phyloP scores from a whole-genome alignment of 2,113 vertebrate genomes.

The Lates calcarifer region DNA sequence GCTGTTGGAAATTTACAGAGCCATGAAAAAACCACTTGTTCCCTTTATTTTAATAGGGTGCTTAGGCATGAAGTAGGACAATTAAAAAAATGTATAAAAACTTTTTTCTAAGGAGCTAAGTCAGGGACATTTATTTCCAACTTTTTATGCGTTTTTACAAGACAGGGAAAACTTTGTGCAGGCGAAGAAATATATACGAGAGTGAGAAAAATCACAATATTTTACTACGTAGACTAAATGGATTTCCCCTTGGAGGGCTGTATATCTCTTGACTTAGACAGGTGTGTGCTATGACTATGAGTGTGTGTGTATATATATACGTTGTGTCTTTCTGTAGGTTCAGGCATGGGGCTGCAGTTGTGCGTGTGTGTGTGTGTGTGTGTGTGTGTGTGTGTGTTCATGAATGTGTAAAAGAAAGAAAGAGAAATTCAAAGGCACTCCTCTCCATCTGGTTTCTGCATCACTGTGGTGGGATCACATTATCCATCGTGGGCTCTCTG shows the following conservation, averaged over 20 bases:
- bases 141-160: constrained; percentile 47
- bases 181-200: constrained; percentile 56
- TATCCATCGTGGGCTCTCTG: constrained; percentile 80
- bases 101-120: neutral
- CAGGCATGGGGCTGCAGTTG: constrained; percentile 25
- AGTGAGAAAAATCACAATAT: constrained; percentile 70
- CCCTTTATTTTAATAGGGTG: neutral
- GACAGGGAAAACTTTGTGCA: constrained; percentile 39
- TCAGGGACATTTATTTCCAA: constrained; percentile 30
- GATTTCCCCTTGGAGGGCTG: constrained; percentile 67
- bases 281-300: constrained; percentile 63
- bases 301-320: constrained; percentile 29
- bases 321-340: constrained; percentile 30
- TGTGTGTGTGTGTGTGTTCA: constrained; percentile 38
- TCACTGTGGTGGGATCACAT: constrained; percentile 76
- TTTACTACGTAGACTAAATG: constrained; percentile 71
- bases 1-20: neutral
- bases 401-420: constrained; percentile 38
- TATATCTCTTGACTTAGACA: constrained; percentile 70
- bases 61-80: neutral
- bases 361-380: constrained; percentile 49
- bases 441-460: constrained; percentile 83
- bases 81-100: neutral
- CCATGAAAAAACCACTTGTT: neutral
- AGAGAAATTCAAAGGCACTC: constrained; percentile 51